A percentile compares a stretch with the other conserved stretches of the same genome.
phyloP scores from a whole-genome alignment of 2,113 vertebrate species.

The Muntiacus reevesi region DNA sequence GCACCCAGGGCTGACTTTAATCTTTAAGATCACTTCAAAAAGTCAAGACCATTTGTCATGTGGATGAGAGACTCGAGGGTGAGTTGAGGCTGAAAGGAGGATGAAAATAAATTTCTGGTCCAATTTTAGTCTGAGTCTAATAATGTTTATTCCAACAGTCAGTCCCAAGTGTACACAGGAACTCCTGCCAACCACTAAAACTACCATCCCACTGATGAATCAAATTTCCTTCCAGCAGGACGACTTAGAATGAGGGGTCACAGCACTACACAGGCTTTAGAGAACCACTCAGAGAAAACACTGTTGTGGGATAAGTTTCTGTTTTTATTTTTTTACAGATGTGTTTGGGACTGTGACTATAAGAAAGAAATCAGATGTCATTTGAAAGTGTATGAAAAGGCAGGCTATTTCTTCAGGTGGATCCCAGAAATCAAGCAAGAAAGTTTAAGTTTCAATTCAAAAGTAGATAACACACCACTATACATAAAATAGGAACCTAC shows the following conservation, averaged over 20 bases:
- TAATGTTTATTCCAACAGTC: constrained; percentile 44
- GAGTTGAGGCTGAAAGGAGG: background rate
- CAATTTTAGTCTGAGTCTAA: constrained; percentile 40
- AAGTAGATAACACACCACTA: background rate
- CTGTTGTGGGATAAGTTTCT: background rate
- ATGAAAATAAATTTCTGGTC: constrained; percentile 47
- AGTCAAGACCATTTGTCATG: constrained; percentile 47
- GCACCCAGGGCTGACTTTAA: background rate
- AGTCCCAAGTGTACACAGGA: background rate
- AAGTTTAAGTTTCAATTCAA: background rate
- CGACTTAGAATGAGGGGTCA: background rate
- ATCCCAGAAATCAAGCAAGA: background rate
- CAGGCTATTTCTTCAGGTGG: background rate
- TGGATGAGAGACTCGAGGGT: constrained; percentile 17
- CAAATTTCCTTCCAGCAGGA: background rate
- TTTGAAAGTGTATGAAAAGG: background rate
- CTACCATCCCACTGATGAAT: background rate
- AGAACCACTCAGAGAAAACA: background rate
- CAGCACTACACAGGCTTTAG: background rate
- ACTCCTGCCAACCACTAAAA: background rate
- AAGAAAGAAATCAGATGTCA: background rate
- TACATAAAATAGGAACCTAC: background rate
- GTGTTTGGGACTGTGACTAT: background rate
- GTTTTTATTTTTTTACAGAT: background rate
- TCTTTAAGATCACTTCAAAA: constrained; percentile 28